Base-by-base conservation (phyloP, 2,797 vertebrate species). In the Hippocampus kuda region DNA sequence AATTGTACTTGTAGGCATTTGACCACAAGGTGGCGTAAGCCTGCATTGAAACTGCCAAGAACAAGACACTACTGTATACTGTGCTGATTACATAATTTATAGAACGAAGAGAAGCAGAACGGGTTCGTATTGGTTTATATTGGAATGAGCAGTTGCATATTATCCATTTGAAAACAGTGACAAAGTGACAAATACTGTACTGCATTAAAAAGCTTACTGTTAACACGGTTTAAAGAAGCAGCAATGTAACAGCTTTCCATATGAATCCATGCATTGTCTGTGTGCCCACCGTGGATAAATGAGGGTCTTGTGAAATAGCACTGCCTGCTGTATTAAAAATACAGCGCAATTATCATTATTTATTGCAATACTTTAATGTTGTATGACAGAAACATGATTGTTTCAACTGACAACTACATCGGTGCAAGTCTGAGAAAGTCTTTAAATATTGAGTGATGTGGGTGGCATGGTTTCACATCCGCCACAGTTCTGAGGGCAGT, bases 21-120 rank as follows among this genome's bases (percentile, higher is more conserved):
- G 78, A 78, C 86, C 89, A 89, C 83, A 84, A 86, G 88, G 81
- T 83, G 88, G 85, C 69, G 85, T 74, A 30, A 59, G 69, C 64
- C 65, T 13, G 13, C 46, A 54, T 34, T 34, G 15, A 22, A 59
- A 59, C 27, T 26, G 24, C 63, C 24, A 18, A 16, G 24, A 65
- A 48, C 24, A 65, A n/a, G 12, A 20, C 3, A 61, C 27, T 60
- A 27, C 16, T 51, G 49, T 41, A 80, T 75, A 79, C 34, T 38
- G 6, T 38, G 34, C 34, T 38, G 34, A 38, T 38, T 38, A 38
- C 72, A 34, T 84, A 76, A 77, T 72, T 70, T 62, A 71, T 76
- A 68, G 74, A 65, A 70, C 68, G 65, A 66, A 69, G 54, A 53
- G 53, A 54, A 74, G 67, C 44, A 44, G 1, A 68, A 49, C 18